These are phyloP conservation scores for Eupithecia abbreviata DNA, from an alignment of 2,888 invertebrate species.

Conservation along the genomic window DNA sequence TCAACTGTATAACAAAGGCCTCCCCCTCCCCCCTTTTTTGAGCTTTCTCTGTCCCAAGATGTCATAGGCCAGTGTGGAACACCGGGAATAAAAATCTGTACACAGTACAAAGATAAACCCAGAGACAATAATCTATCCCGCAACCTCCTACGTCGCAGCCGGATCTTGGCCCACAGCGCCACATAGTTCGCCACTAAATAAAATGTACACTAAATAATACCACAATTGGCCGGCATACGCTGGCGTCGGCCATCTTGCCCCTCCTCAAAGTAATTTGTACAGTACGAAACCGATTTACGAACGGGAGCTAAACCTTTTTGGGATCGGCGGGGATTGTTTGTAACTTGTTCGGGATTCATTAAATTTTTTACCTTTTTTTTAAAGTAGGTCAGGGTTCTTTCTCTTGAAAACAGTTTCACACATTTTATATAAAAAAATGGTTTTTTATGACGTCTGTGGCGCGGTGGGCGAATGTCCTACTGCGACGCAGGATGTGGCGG, in stretches of 20 bases:
- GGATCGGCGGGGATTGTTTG: neutral
- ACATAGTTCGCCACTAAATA: neutral
- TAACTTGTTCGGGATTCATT: neutral
- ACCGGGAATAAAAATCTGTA: neutral
- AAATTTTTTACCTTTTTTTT: neutral
- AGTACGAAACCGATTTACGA: conserved; percentile 15
- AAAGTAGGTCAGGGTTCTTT: conserved; percentile 22
- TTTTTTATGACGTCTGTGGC: too few relatives aligned
- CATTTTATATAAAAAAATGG: too few relatives aligned
- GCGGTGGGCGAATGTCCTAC: neutral
- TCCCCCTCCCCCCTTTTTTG: too few relatives aligned
- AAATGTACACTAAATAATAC: neutral
- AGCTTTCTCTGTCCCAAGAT: too few relatives aligned
- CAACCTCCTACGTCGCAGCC: neutral
- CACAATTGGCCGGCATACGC: neutral
- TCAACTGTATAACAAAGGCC: too few relatives aligned
- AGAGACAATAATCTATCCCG: neutral
- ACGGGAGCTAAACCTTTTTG: conserved; percentile 1
- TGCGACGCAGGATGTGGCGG: neutral
- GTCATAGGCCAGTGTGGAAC: too few relatives aligned
- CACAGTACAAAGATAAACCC: neutral
- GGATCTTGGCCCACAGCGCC: neutral
- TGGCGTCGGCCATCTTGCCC: neutral
- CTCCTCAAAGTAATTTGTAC: conserved; percentile 32
- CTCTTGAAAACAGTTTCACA: neutral